Conservation (phyloP, 2,888 invertebrate species). For the Agelastica alni region DNA sequence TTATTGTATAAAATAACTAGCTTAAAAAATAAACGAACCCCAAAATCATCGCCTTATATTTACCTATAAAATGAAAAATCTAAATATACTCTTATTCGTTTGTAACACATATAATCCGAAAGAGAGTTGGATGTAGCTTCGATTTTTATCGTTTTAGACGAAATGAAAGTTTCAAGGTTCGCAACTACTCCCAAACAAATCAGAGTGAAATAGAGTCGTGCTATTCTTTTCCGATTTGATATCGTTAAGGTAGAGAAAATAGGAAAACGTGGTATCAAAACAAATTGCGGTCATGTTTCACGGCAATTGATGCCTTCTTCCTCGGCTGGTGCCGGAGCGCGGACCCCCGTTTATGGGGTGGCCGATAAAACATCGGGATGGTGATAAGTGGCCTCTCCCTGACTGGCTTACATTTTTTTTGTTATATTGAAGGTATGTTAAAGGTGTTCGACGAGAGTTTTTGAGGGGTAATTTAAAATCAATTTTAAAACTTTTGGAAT, state of each 20-base stretch:
- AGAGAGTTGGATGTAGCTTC: too few relatives aligned
- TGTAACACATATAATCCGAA: too few relatives aligned
- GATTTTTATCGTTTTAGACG: too few relatives aligned
- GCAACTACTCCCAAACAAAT: constrained; percentile 18
- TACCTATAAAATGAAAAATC: too few relatives aligned
- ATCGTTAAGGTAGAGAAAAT: constrained; percentile 24
- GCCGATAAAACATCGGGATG: constrained; percentile 35
- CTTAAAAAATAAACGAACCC: too few relatives aligned
- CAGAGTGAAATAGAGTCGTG: constrained; percentile 25
- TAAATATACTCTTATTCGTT: too few relatives aligned
- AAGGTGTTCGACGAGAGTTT: constrained; percentile 19
- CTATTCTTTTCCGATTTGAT: constrained; percentile 26
- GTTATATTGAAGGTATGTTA: constrained; percentile 14
- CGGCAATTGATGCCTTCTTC: constrained; percentile 47
- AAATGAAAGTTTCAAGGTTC: too few relatives aligned
- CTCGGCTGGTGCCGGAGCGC: constrained; percentile 9
- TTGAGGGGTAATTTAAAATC: constrained; percentile 15
- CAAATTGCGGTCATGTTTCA: constrained; percentile 51
- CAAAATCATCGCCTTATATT: too few relatives aligned
- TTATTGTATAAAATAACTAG: too few relatives aligned
- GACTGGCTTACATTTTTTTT: constrained; percentile 35
- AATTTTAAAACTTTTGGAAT: constrained; percentile 8
- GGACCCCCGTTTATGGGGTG: constrained; percentile 9
- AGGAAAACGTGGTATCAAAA: constrained; percentile 36
- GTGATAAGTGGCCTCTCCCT: constrained; percentile 48